phyloP scores from a whole-genome alignment of 1,140 invertebrate species.

The Ephestia elutella region DNA sequence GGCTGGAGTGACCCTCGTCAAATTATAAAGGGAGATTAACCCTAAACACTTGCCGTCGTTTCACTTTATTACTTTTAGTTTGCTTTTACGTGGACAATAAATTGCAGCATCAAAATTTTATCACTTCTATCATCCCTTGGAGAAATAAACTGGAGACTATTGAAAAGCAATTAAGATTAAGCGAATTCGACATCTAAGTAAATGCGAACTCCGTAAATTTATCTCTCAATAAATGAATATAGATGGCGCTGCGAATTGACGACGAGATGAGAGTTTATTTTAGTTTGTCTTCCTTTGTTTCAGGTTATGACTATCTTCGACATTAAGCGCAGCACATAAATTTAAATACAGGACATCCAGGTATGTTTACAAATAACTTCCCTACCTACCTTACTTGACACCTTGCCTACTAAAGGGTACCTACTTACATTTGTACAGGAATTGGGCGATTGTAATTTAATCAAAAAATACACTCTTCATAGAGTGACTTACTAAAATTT shows the following conservation, averaged over 20 bases:
- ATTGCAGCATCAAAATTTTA: conserved; percentile 14
- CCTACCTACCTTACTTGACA: too few species aligned
- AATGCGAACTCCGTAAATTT: neutral
- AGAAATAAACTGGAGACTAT: conserved; percentile 6
- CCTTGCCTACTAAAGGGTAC: too few species aligned
- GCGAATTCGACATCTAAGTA: conserved; percentile 1
- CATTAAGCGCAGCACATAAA: neutral
- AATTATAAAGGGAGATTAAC: conserved; percentile 39
- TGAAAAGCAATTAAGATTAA: conserved; percentile 2
- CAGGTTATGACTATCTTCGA: conserved; percentile 8
- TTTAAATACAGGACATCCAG: neutral
- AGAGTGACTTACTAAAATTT: too few species aligned
- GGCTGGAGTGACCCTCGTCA: conserved; percentile 40
- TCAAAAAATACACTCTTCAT: too few species aligned
- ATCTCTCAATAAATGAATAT: neutral
- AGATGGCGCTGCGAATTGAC: neutral
- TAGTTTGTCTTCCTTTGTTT: conserved; percentile 6
- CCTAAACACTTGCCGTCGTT: conserved; percentile 29
- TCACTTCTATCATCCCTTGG: neutral
- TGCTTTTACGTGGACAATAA: conserved; percentile 19
- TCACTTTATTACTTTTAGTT: conserved; percentile 40
- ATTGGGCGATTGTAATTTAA: too few species aligned
- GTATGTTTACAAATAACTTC: too few species aligned
- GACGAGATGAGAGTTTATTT: neutral
- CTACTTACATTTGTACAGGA: too few species aligned